Evolutionary conservation across 2,113 vertebrate genomes (phyloP).

Genomic region (Dipodomys spectabilis): DNA sequence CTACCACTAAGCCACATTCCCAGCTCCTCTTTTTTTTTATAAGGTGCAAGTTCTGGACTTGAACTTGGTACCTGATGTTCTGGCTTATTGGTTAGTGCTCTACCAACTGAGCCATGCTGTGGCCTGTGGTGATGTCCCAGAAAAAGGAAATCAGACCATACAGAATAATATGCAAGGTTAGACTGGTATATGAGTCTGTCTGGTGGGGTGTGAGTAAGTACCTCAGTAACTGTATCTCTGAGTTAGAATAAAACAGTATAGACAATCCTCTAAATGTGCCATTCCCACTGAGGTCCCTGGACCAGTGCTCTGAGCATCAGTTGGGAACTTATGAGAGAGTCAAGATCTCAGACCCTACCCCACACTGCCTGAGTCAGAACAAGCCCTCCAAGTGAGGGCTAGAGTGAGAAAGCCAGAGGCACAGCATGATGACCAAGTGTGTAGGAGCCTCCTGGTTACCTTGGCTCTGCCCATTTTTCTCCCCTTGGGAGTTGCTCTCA

Average conservation of each 20-base stretch:
- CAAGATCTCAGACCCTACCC: neutral
- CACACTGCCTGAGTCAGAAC: neutral
- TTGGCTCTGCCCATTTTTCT: neutral
- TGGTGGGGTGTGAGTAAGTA: neutral
- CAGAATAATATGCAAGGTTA: too few relatives aligned
- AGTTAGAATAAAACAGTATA: neutral
- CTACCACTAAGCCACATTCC: too few relatives aligned
- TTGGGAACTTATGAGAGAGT: neutral
- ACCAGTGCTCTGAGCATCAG: neutral
- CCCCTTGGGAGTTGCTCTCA: neutral
- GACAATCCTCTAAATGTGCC: neutral
- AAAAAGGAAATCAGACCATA: too few relatives aligned
- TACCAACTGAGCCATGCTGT: too few relatives aligned
- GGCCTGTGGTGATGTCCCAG: too few relatives aligned
- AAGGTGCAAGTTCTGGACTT: too few relatives aligned
- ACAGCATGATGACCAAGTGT: accelerated
- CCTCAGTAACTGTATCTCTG: neutral
- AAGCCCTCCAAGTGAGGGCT: neutral
- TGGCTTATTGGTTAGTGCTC: too few relatives aligned
- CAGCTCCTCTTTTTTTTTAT: too few relatives aligned
- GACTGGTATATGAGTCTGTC: neutral
- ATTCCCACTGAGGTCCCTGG: neutral
- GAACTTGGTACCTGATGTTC: too few relatives aligned
- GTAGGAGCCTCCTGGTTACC: neutral
- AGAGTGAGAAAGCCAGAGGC: neutral